Base-by-base conservation (phyloP, 2,888 invertebrate genomes). In the Epistrophella euchroma region DNA sequence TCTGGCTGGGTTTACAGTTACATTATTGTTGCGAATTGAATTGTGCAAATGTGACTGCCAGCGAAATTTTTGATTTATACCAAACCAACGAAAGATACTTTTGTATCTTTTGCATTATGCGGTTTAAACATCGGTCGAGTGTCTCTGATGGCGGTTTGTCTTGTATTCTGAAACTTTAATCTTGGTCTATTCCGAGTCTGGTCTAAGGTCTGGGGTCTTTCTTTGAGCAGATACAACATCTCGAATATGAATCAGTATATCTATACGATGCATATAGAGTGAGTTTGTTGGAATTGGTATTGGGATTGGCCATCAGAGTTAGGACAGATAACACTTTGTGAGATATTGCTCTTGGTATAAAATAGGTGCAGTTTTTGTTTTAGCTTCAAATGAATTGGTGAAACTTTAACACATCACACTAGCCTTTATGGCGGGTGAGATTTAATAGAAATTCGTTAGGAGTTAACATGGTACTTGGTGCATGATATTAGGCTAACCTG, bases 51-150 rank as follows among this genome's bases (percentile, higher is more conserved):
- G 35, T 68, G 72, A 77, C 28, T 83, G 70, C 66, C 37, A 72
- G 82, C 77, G 77, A 66, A 74, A 62, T 73, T 83, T 77, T 83
- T 83, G 83, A 83, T 83, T 83, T 83, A 83, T 78, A 58, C 56
- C 22, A 25, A 28, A 15, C 43, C 43, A 76, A 25, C 50, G 47
- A 60, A 22, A 37, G 52, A 52, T 68, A 55, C 66, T 77, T 66
- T 45, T 76, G 58, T 47, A 22, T 68, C 52, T 50, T 68, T 37
- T 68, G 11, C 50, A 50, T 68, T 66, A 13, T 15, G n/a, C 22
- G 2, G 17, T 17, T 60, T 22, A 37, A 37, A 28, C 60, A n/a
- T 35, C 50, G 35, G 19, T 64, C 28, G 25, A 28, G 66, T 47
- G 17, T 45, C 45, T 64, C 32, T 28, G 11, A 3, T 2, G 2